phyloP scores from a whole-genome alignment of 2,888 invertebrate genomes.

The Caenorhabditis sp. region DNA sequence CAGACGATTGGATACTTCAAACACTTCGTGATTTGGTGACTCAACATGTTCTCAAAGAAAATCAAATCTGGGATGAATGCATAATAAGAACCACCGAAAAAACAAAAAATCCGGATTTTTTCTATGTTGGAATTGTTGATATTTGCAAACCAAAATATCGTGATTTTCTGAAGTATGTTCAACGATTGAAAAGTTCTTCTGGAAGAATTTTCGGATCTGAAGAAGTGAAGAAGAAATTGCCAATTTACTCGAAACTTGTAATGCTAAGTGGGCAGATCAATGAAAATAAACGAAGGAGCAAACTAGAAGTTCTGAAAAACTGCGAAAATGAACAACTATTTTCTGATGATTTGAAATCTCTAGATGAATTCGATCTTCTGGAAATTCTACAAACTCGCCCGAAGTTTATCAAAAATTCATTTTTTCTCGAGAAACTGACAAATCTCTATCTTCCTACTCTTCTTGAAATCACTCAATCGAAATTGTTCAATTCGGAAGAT shows the following conservation, averaged over 20 bases:
- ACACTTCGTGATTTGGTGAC: neutral
- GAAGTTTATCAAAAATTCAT: neutral
- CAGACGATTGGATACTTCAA: neutral
- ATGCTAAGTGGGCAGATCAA: neutral
- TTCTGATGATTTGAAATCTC: neutral
- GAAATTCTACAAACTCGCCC: neutral
- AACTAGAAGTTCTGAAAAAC: neutral
- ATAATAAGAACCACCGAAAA: neutral
- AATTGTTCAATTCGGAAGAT: neutral
- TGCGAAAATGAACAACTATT: neutral
- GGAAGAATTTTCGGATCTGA: neutral
- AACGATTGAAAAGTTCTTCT: neutral
- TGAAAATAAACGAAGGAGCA: neutral
- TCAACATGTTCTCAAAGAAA: neutral
- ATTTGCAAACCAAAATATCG: neutral
- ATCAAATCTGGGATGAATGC: neutral
- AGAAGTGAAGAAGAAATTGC: neutral
- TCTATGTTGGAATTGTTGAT: neutral
- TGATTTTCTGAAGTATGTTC: neutral
- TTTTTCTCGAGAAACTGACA: neutral
- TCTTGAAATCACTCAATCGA: neutral
- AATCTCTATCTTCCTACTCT: neutral
- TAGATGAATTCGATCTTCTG: neutral
- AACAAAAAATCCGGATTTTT: neutral
- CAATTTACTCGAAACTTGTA: neutral